These are phyloP conservation scores for Platalea minor DNA, from an alignment of 2,797 vertebrate genomes.

Conservation along the genomic window DNA sequence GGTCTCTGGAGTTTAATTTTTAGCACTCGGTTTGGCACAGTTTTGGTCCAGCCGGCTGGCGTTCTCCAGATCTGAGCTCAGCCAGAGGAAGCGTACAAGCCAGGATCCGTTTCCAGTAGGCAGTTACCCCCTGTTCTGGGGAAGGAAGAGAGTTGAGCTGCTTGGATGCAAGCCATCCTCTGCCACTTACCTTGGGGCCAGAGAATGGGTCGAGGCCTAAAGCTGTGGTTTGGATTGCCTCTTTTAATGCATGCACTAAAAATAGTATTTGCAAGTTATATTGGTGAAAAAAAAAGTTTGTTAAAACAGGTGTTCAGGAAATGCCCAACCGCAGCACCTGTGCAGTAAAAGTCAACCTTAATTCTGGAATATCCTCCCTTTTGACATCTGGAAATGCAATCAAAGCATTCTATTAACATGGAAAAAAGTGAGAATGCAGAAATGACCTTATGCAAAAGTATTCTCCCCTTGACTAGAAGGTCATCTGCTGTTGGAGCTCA, in stretches of 20 bases:
- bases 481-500: background rate
- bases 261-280: conserved; percentile 5
- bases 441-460: background rate
- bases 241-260: background rate
- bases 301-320: conserved; percentile 34
- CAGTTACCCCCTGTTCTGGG: background rate
- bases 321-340: conserved; percentile 1
- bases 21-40: background rate
- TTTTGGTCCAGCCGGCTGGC: background rate
- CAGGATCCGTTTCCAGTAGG: background rate
- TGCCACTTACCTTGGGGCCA: background rate
- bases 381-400: conserved; percentile 20
- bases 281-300: background rate
- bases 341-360: background rate
- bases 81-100: background rate
- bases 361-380: conserved; percentile 24
- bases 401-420: background rate
- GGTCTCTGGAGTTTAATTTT: conserved; percentile 3
- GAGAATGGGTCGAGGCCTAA: background rate
- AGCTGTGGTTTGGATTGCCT: conserved; percentile 14
- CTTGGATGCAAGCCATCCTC: background rate
- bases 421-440: background rate
- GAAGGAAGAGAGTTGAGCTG: background rate
- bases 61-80: background rate
- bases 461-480: background rate